Evolutionary conservation across 2,113 vertebrate species (phyloP), one percentile per base, ranked within the genome.

Genomic region (Aviceda subcristata): DNA sequence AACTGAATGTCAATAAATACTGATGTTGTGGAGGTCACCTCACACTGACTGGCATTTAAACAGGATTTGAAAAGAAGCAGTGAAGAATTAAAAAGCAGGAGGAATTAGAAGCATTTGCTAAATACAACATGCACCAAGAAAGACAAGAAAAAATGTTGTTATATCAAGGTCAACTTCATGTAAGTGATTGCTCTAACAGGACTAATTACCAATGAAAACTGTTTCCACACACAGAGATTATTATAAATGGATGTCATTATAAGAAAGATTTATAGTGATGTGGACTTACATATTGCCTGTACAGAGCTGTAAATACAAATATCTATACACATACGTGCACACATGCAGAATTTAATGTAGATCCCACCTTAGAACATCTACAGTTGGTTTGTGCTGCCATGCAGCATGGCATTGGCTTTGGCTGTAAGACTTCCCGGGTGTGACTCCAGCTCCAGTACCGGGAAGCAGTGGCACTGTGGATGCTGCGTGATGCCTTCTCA

Each of bases 31-130:
- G 32, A 23, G 26, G 74, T 59, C 60, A 38, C 46, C 76, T 89
- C 55, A 1, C 41, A 2, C n/a, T 0, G 3, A 36, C 1, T 0
- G 2, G 30, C 6, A 1, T 15, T 72, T 5, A 27, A 53, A 53
- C 1, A 22, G 68, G 20, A 6, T 60, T 77, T 24, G 29, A 32
- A 66, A 55, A 73, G 81, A 14, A 66, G 75, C 9, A 45, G 23
- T 2, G 57, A 29, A 30, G 68, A 20, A 23, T 5, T 26, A 68
- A 41, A 83, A 63, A 51, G 53, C 29, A 43, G 62, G 43, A 69
- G n/a, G 80, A 41, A 59, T 7, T 7, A 67, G 46, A 59, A 86
- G n/a, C 10, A 15, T 38, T 86, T 23, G 88, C 57, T n/a, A 26
- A 73, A 77, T 29, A 32, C 45, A 34, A 57, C 29, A 6, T 7